Evolutionary conservation across 2,797 vertebrate genomes (phyloP).

Genomic region (Vultur gryphus): DNA sequence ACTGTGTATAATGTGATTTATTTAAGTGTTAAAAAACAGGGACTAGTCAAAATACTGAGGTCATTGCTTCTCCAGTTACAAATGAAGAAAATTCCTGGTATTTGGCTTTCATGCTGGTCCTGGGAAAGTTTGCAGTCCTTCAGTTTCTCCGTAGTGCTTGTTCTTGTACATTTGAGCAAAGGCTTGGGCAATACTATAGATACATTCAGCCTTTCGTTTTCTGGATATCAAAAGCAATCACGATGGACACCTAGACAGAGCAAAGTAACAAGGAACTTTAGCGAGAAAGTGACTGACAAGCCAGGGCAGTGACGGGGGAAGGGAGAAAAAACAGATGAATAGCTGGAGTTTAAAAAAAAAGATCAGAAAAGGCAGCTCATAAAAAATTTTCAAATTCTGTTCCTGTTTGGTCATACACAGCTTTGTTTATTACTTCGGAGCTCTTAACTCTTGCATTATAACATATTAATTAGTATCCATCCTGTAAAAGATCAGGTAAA

Average conservation of each 20-base stretch:
- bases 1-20: neutral
- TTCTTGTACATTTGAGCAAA: neutral
- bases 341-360: neutral
- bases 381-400: neutral
- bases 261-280: neutral
- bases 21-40: neutral
- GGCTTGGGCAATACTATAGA: neutral
- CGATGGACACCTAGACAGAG: neutral
- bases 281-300: neutral
- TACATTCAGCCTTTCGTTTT: neutral
- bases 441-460: neutral
- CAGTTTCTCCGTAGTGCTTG: neutral
- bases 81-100: neutral
- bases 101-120: neutral
- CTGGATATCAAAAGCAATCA: neutral
- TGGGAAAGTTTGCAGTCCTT: neutral
- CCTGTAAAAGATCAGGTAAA: neutral
- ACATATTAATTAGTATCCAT: neutral
- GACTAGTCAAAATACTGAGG: neutral
- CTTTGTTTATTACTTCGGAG: neutral
- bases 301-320: neutral
- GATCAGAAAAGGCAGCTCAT: neutral
- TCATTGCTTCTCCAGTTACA: neutral
- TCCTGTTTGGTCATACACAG: neutral
- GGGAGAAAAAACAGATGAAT: neutral